phyloP scores from a whole-genome alignment of 1,140 invertebrate species.

The Penaeus indicus region DNA sequence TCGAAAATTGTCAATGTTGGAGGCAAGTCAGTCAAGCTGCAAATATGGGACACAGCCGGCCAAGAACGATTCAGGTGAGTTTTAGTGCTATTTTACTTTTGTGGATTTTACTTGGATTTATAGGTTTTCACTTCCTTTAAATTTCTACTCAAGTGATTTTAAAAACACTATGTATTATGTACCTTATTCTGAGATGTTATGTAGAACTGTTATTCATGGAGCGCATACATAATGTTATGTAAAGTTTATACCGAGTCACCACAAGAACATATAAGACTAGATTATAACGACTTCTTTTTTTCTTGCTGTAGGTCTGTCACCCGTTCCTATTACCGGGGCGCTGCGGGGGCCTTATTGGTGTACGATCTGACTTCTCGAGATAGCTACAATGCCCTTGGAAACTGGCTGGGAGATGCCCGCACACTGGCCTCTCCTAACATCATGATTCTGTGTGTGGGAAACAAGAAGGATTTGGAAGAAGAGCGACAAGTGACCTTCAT shows the following conservation, averaged over 20 bases:
- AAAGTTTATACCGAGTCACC: no score
- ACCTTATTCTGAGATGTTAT: no score
- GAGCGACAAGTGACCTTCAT: conserved; percentile 84
- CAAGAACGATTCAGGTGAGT: conserved; percentile 78
- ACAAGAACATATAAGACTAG: no score
- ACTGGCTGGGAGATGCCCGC: conserved; percentile 88
- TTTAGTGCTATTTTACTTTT: not conserved
- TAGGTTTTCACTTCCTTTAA: conserved; percentile 61
- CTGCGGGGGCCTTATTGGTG: conserved; percentile 83
- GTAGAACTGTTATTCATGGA: no score
- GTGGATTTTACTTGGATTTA: not conserved
- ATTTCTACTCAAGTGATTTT: no score
- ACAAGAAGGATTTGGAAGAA: conserved; percentile 86
- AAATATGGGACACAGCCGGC: conserved; percentile 87
- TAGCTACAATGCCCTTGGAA: conserved; percentile 84
- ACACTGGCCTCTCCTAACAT: conserved; percentile 90
- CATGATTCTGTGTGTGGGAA: conserved; percentile 84
- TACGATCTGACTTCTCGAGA: conserved; percentile 86
- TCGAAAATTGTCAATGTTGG: conserved; percentile 87
- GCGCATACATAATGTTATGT: no score
- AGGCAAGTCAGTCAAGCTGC: conserved; percentile 85
- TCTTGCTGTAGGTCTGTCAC: conserved; percentile 79
- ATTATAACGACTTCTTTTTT: not conserved
- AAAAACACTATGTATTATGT: no score
- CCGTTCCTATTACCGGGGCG: conserved; percentile 84